Percentiles rank a stretch among this genome's conserved stretches.
phyloP scores from a whole-genome alignment of 2,113 vertebrate genomes.

The Loxodonta africana region DNA sequence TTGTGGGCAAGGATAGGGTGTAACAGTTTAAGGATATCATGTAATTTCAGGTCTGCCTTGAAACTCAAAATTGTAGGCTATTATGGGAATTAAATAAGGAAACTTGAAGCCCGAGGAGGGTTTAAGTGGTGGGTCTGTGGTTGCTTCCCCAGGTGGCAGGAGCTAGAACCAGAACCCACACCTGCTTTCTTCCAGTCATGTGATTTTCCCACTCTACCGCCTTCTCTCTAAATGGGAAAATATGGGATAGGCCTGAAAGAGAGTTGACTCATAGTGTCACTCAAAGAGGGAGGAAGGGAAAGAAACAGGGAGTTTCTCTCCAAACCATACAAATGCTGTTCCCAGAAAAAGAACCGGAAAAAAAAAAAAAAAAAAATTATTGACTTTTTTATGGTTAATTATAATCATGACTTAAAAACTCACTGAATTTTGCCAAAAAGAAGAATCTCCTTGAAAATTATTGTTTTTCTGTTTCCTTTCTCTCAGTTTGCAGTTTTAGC shows the following conservation, averaged over 20 bases:
- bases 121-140: neutral
- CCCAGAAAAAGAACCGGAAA: neutral
- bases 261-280: neutral
- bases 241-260: neutral
- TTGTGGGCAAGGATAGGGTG: neutral
- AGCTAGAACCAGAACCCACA: neutral
- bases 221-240: neutral
- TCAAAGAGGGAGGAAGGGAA: neutral
- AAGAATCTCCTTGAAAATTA: neutral
- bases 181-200: neutral
- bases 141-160: neutral
- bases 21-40: neutral
- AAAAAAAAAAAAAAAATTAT: neutral
- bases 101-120: neutral
- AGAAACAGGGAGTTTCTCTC: neutral
- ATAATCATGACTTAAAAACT: neutral
- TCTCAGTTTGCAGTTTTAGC: neutral
- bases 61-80: neutral
- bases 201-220: neutral
- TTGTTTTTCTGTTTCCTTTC: neutral
- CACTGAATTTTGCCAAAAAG: neutral
- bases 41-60: neutral
- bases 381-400: neutral
- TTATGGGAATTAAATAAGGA: neutral
- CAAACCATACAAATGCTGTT: neutral